Conservation (phyloP, 2,888 invertebrate genomes). For the Caenorhabditis sp. region DNA sequence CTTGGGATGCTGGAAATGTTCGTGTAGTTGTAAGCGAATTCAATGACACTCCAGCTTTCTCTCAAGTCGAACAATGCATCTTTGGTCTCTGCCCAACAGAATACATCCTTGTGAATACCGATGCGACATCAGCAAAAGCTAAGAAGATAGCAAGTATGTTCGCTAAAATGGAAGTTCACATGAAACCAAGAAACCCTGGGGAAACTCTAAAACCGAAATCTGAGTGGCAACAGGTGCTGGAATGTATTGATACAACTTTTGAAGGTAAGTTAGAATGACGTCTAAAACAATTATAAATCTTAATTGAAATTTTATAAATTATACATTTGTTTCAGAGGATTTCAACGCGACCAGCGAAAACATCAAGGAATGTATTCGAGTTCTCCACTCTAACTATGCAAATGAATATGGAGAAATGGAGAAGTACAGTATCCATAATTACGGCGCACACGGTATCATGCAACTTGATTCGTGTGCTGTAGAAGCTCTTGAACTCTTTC, state of each 20-base stretch:
- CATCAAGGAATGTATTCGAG: constrained; percentile 29
- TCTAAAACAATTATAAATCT: too few relatives aligned
- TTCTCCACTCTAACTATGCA: constrained; percentile 20
- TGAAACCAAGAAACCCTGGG: constrained; percentile 4
- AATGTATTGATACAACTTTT: constrained; percentile 17
- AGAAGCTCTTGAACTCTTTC: constrained; percentile 62
- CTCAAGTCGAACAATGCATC: constrained; percentile 47
- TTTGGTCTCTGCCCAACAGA: constrained; percentile 35
- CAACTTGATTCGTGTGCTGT: constrained; percentile 58
- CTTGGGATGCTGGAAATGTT: constrained; percentile 55
- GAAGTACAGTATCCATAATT: constrained; percentile 45
- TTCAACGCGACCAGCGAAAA: constrained; percentile 11
- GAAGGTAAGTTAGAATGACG: too few relatives aligned
- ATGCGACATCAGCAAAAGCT: background rate
- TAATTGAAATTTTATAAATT: too few relatives aligned
- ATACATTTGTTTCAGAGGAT: constrained; percentile 30
- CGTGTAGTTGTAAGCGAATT: constrained; percentile 53
- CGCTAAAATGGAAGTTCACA: constrained; percentile 35
- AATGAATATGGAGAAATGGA: constrained; percentile 25
- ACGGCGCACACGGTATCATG: constrained; percentile 56
- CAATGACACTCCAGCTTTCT: constrained; percentile 54
- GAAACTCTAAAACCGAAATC: constrained; percentile 19
- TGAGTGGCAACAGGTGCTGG: constrained; percentile 17
- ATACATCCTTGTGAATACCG: constrained; percentile 17
- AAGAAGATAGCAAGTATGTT: constrained; percentile 32